These are phyloP conservation scores for Rhamnusium bicolor DNA, from an alignment of 2,888 invertebrate genomes.

Conservation along the genomic window DNA sequence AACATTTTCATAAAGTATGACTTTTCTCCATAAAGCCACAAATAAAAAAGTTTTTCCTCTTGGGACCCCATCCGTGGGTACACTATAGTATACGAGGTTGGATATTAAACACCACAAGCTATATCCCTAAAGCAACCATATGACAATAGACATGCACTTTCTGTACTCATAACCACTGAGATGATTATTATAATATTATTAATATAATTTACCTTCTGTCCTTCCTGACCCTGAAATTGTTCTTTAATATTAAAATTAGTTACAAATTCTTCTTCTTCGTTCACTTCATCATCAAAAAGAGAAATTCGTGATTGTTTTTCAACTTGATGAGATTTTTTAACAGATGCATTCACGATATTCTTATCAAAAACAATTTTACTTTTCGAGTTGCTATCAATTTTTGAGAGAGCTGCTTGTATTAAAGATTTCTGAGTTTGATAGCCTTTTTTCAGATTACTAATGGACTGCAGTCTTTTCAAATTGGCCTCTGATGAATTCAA, in stretches of 20 bases:
- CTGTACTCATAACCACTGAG: too few species aligned
- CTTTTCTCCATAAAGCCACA: too few species aligned
- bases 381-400: slow-evolving; percentile 73
- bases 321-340: slow-evolving; percentile 41
- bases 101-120: too few species aligned
- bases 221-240: slow-evolving; percentile 79
- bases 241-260: slow-evolving; percentile 77
- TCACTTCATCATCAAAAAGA: slow-evolving; percentile 67
- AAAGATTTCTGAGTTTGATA: slow-evolving; percentile 78
- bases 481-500: slow-evolving; percentile 71
- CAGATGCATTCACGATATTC: slow-evolving; percentile 65
- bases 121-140: too few species aligned
- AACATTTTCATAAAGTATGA: too few species aligned
- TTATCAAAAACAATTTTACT: slow-evolving; percentile 80
- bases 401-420: slow-evolving; percentile 78
- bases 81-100: too few species aligned
- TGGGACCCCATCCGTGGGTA: too few species aligned
- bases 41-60: too few species aligned
- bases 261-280: slow-evolving; percentile 64
- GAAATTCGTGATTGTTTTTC: slow-evolving; percentile 35
- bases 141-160: too few species aligned
- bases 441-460: slow-evolving; percentile 77
- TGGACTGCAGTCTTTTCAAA: slow-evolving; percentile 78
- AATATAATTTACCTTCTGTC: slow-evolving; percentile 74
- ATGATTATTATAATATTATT: neutral